A percentile compares a stretch with the other conserved stretches of the same genome.
phyloP scores from a whole-genome alignment of 2,888 invertebrate genomes.

The Pheosia tremula region DNA sequence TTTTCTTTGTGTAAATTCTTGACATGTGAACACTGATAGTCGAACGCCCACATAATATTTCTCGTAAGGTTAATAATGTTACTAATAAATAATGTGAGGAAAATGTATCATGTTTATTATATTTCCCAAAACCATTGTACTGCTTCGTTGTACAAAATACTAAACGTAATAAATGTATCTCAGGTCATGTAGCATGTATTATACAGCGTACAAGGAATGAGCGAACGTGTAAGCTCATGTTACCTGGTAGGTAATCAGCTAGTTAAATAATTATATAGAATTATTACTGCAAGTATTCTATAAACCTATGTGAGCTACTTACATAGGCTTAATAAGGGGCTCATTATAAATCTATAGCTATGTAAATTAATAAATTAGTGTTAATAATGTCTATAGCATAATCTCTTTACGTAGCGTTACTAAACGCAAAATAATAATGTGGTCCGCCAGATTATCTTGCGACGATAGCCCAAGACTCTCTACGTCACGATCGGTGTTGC shows the following conservation, averaged over 20 bases:
- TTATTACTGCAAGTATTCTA: no score
- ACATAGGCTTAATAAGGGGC: no score
- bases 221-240: conserved; percentile 2
- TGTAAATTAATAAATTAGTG: no score
- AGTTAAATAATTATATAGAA: no score
- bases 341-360: no score
- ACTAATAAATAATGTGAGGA: conserved; percentile 1
- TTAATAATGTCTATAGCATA: no score
- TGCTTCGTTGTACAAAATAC: conserved; percentile 3
- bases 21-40: background rate
- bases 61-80: conserved; percentile 2
- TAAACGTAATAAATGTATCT: background rate
- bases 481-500: no score
- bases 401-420: no score
- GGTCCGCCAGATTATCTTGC: no score
- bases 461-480: no score
- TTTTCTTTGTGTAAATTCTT: background rate
- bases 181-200: background rate
- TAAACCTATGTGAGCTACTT: no score
- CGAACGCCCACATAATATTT: background rate
- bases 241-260: background rate
- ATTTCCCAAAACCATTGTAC: background rate
- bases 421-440: no score
- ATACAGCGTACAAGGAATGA: background rate
- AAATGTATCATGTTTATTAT: conserved; percentile 2